Evolutionary conservation across 2,797 vertebrate genomes (phyloP).

Genomic region (Smutsia gigantea): DNA sequence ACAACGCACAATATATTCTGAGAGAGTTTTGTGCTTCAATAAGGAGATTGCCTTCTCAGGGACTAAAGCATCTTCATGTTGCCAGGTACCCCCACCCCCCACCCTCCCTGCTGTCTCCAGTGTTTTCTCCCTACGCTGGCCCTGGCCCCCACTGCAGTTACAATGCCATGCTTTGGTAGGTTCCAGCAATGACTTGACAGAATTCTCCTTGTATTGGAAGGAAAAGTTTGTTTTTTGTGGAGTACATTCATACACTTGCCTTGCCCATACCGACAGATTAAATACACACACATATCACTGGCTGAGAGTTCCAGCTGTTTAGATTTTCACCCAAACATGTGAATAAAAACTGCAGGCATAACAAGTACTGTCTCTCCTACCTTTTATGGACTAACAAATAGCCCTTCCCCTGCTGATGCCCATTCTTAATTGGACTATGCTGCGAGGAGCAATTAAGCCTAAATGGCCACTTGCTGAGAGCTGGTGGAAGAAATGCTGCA

Average conservation of each 20-base stretch:
- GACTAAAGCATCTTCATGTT: not conserved
- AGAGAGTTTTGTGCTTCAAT: slow-evolving; percentile 21
- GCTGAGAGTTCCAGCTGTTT: slow-evolving; percentile 73
- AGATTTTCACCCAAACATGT: slow-evolving; percentile 75
- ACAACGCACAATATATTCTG: not conserved
- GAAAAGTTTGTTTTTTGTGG: slow-evolving; percentile 62
- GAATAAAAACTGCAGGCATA: slow-evolving; percentile 77
- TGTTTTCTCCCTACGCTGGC: not conserved
- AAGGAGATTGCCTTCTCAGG: slow-evolving; percentile 51
- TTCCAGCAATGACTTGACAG: slow-evolving; percentile 10
- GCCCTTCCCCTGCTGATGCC: slow-evolving; percentile 80
- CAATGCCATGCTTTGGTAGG: not conserved
- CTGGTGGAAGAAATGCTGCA: slow-evolving; percentile 79
- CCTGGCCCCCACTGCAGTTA: not conserved
- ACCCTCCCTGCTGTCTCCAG: not conserved
- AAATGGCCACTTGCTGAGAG: slow-evolving; percentile 86
- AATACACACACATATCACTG: slow-evolving; percentile 68
- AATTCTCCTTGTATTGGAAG: slow-evolving; percentile 41
- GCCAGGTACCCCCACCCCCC: not conserved
- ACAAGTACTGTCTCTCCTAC: slow-evolving; percentile 78
- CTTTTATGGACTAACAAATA: slow-evolving; percentile 86
- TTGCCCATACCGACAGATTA: slow-evolving; percentile 74
- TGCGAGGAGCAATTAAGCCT: slow-evolving; percentile 86
- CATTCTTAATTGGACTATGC: slow-evolving; percentile 84
- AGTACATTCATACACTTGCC: slow-evolving; percentile 60